A percentile compares a stretch with the other conserved stretches of the same genome.
These are phyloP conservation scores for Phortica okadai DNA, from an alignment of 2,888 invertebrate species.

Conservation along the genomic window DNA sequence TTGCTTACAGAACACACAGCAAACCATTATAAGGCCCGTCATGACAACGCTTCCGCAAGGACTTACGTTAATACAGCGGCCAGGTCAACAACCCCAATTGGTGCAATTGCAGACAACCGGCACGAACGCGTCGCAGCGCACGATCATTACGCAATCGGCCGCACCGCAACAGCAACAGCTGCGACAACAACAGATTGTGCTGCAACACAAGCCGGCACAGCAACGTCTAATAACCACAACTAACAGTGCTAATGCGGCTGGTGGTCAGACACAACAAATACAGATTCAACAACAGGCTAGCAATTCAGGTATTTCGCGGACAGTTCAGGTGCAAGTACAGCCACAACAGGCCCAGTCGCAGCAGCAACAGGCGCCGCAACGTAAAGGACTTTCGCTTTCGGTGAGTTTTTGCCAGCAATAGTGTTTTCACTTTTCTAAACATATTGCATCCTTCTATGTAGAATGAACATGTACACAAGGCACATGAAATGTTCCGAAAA, in stretches of 20 bases:
- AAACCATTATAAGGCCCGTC: constrained; percentile 76
- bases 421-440: background rate
- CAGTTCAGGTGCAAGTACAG: constrained; percentile 71
- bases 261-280: constrained; percentile 53
- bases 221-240: constrained; percentile 69
- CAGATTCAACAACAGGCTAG: constrained; percentile 57
- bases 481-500: constrained; percentile 97
- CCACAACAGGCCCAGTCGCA: constrained; percentile 73
- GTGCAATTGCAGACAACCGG: constrained; percentile 75
- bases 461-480: constrained; percentile 97
- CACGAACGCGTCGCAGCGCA: constrained; percentile 71
- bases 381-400: constrained; percentile 75
- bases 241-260: constrained; percentile 52
- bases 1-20: constrained; percentile 69
- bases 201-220: constrained; percentile 73
- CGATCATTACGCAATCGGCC: constrained; percentile 73
- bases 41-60: constrained; percentile 75
- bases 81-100: constrained; percentile 76
- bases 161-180: constrained; percentile 70
- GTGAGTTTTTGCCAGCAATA: constrained; percentile 57
- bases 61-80: constrained; percentile 75
- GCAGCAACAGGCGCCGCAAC: constrained; percentile 74
- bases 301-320: constrained; percentile 59
- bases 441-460: constrained; percentile 72
- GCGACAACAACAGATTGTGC: constrained; percentile 73